phyloP scores from a whole-genome alignment of 37 sponge, comb jelly and placozoan species.

The Crambe crambe region DNA sequence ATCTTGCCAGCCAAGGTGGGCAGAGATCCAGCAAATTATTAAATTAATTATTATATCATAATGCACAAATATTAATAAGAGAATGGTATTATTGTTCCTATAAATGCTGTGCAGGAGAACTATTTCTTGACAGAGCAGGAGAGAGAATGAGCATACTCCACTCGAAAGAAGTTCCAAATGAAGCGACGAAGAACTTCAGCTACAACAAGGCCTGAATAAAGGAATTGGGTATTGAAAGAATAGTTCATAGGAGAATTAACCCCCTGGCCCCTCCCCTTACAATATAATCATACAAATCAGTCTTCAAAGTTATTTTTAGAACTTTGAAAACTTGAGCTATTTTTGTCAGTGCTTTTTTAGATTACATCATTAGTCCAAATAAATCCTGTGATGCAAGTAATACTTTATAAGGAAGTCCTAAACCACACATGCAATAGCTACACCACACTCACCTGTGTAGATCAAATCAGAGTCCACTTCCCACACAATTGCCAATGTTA shows the following conservation, averaged over 20 bases:
- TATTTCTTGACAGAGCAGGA: background rate
- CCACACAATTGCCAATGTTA: conserved; percentile 75
- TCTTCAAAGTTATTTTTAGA: too few relatives aligned
- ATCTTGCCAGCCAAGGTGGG: too few relatives aligned
- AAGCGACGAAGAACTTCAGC: conserved; percentile 79
- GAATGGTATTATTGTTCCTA: too few relatives aligned
- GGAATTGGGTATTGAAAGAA: background rate
- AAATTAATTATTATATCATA: too few relatives aligned
- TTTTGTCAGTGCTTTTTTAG: background rate
- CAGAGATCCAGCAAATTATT: too few relatives aligned
- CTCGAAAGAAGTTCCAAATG: conserved; percentile 97
- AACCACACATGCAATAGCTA: too few relatives aligned
- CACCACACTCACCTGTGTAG: conserved; percentile 50
- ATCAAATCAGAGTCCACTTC: conserved; percentile 76
- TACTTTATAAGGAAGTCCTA: too few relatives aligned
- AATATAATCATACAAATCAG: background rate
- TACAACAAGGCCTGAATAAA: conserved; percentile 27
- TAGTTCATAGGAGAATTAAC: background rate
- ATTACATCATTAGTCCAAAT: background rate
- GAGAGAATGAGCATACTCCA: conserved; percentile 83
- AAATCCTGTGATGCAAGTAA: too few relatives aligned
- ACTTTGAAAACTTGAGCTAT: too few relatives aligned
- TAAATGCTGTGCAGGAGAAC: too few relatives aligned
- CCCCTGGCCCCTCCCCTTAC: background rate
- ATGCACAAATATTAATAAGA: too few relatives aligned